phyloP scores from a whole-genome alignment of 2,888 invertebrate species.

The Platycnemis pennipes region DNA sequence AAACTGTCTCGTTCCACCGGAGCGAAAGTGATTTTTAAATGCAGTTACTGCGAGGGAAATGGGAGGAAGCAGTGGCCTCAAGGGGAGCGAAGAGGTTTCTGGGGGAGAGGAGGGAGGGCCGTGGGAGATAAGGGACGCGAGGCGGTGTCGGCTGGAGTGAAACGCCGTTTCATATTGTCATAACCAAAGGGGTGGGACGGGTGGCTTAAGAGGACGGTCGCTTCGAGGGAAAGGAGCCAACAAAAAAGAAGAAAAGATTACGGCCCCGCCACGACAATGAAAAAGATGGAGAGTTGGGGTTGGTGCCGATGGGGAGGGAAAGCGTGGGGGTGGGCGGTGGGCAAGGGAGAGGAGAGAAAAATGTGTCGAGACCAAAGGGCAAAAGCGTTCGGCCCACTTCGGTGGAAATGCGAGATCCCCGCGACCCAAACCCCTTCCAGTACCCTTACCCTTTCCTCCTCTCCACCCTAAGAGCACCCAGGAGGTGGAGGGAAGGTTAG shows the following conservation, averaged over 20 bases:
- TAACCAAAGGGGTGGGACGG: no score
- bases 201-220: neutral
- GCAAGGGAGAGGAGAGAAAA: neutral
- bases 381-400: neutral
- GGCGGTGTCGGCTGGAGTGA: neutral
- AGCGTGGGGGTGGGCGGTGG: neutral
- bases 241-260: neutral
- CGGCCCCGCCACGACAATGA: neutral
- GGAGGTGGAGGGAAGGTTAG: neutral
- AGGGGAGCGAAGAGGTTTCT: no score
- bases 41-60: neutral
- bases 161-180: neutral
- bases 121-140: neutral
- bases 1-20: neutral
- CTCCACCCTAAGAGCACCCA: no score
- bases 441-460: neutral
- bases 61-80: no score
- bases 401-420: neutral
- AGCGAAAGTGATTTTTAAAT: constrained; percentile 7
- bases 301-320: neutral
- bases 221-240: neutral
- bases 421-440: neutral
- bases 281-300: neutral
- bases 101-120: neutral
- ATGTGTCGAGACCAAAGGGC: neutral